phyloP scores from a whole-genome alignment of 1,140 invertebrate genomes.

The Cyclina sinensis region DNA sequence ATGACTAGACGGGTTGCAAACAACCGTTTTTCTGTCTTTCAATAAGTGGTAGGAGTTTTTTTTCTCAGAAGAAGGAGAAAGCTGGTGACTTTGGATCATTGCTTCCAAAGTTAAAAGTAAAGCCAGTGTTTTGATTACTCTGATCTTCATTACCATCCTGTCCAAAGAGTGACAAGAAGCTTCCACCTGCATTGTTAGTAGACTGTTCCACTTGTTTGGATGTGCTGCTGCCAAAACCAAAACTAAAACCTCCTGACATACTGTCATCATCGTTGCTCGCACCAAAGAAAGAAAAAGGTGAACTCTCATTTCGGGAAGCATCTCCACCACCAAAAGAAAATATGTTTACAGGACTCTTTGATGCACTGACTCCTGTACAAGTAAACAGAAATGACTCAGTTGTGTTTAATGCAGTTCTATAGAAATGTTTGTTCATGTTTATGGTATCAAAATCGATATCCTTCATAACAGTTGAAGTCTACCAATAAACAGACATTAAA shows the following conservation, averaged over 20 bases:
- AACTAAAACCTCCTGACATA: neutral
- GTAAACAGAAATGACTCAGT: no score
- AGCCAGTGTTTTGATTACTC: neutral
- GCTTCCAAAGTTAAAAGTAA: constrained; percentile 15
- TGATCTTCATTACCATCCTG: neutral
- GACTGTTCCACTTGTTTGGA: no score
- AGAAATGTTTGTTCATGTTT: no score
- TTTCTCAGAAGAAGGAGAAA: neutral
- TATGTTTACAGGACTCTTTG: neutral
- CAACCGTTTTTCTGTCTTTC: no score
- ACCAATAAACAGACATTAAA: no score
- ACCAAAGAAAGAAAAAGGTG: neutral
- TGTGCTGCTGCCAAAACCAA: neutral
- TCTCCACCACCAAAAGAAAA: neutral
- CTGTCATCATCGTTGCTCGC: neutral
- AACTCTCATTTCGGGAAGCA: neutral
- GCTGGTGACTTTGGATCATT: neutral
- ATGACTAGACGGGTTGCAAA: no score
- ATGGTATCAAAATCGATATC: no score
- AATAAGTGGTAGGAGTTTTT: no score
- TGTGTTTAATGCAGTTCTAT: no score
- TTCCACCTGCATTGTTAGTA: neutral
- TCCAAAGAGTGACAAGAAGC: neutral
- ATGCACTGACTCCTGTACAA: neutral
- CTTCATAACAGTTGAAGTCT: no score